Conservation (phyloP, 2,113 vertebrate species). For the Plectropomus leopardus region DNA sequence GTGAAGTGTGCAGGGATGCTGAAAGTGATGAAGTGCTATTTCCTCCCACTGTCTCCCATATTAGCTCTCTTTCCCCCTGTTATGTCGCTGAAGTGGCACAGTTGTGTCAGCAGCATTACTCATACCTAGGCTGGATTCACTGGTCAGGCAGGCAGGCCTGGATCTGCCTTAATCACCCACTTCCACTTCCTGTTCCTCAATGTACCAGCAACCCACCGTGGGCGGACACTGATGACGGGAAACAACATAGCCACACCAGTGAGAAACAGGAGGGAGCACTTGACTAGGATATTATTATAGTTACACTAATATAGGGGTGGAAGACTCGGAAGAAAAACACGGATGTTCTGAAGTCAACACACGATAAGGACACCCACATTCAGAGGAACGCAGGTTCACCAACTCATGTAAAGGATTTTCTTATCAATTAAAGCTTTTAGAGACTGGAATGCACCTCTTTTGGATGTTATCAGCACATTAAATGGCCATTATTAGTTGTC, state of each 20-base stretch:
- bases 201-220: conserved; percentile 47
- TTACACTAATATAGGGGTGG: conserved; percentile 26
- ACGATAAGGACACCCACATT: background rate
- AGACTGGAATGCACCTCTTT: no score
- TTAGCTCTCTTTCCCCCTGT: conserved; percentile 48
- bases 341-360: conserved; percentile 1
- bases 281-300: conserved; percentile 44
- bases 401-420: background rate
- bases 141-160: conserved; percentile 37
- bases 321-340: background rate
- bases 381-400: background rate
- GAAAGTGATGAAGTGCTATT: conserved; percentile 48
- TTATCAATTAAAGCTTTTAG: background rate
- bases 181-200: conserved; percentile 74
- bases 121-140: conserved; percentile 66
- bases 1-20: conserved; percentile 41
- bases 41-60: conserved; percentile 62
- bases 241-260: conserved; percentile 20
- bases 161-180: conserved; percentile 71
- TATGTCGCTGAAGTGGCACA: conserved; percentile 59
- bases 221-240: conserved; percentile 58
- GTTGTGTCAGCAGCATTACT: conserved; percentile 73
- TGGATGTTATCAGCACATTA: no score
- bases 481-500: no score
- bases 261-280: conserved; percentile 29